Conservation (phyloP, 2,797 vertebrate species). For the Anguilla anguilla region DNA sequence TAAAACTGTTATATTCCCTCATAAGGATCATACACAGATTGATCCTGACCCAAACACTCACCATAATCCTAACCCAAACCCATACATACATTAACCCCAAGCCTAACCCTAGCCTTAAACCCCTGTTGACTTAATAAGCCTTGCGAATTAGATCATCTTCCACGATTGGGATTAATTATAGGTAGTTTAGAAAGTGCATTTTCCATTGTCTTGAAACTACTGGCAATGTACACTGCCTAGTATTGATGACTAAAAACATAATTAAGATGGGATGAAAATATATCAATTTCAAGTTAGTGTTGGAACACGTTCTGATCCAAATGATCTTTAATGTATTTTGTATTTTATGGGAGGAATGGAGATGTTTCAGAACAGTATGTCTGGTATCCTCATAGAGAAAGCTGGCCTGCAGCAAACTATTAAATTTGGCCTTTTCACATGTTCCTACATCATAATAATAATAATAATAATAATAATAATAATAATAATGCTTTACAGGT, state of each 20-base stretch:
- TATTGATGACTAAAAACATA: neutral
- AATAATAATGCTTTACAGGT: neutral
- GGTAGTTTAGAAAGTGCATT: neutral
- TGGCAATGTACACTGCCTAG: neutral
- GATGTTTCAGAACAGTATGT: neutral
- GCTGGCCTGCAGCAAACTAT: neutral
- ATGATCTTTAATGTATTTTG: neutral
- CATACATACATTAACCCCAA: slow-evolving; percentile 10
- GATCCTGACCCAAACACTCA: neutral
- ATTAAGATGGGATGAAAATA: neutral
- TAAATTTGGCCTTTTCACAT: neutral
- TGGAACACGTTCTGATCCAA: too few relatives aligned
- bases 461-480: slow-evolving; percentile 1
- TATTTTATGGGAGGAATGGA: neutral
- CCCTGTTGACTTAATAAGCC: neutral
- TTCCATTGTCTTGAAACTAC: slow-evolving; percentile 4
- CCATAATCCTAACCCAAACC: slow-evolving; percentile 8
- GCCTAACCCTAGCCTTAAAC: slow-evolving; percentile 4
- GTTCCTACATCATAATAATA: neutral
- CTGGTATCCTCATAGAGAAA: too few relatives aligned
- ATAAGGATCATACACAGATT: slow-evolving; percentile 23
- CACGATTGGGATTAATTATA: neutral
- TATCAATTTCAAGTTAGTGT: too few relatives aligned
- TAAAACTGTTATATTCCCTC: neutral
- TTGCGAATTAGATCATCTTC: neutral